Base-by-base conservation (phyloP, 2,113 vertebrate genomes). In the Callipepla squamata region DNA sequence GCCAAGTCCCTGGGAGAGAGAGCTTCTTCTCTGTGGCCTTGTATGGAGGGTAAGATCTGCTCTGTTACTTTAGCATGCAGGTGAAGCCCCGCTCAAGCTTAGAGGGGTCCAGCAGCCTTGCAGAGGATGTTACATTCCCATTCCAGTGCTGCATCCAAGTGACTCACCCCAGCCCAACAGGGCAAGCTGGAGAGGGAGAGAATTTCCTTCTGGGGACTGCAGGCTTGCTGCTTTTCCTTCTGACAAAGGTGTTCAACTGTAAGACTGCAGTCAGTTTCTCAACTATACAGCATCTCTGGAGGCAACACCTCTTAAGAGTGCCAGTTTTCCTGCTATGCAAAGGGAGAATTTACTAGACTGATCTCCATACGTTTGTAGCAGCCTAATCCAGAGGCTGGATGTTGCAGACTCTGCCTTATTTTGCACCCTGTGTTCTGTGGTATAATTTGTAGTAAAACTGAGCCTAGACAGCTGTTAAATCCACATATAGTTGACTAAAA, bases 131-230 rank as follows among this genome's bases (percentile, higher is more conserved):
- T 47, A 7, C 38, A 13, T 82, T 53, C 21, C 18, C 20, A 36
- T 14, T 32, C 45, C 28, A 34, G 45, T 0, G 1, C 13, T 26
- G 38, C 21, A 15, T 12, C 13, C 42, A 26, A 21, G 9, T 42
- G n/a, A 34, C 28, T 22, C 28, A 36, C 16, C 34, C 20, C 51
- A 25, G 32, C 8, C 13, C 55, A 0, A 0, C 18, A 6, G 8
- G 5, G 22, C 22, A 18, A 50, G 30, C 3, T 10, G 4, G 30
- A 68, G 45, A 32, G 51, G 26, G n/a, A 76, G 15, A 36, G 25
- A 47, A 78, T 14, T 55, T 48, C 25, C 51, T 26, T 7, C 20
- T 3, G 44, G 47, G 47, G 30, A 28, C 20, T 42, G 20, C 13
- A 55, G 47, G 11, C 20, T 85, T 55, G 30, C 51, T 53, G 7